These are phyloP conservation scores for Clavelina lepadiformis DNA, from an alignment of 23 tunicate species.

Conservation along the genomic window DNA sequence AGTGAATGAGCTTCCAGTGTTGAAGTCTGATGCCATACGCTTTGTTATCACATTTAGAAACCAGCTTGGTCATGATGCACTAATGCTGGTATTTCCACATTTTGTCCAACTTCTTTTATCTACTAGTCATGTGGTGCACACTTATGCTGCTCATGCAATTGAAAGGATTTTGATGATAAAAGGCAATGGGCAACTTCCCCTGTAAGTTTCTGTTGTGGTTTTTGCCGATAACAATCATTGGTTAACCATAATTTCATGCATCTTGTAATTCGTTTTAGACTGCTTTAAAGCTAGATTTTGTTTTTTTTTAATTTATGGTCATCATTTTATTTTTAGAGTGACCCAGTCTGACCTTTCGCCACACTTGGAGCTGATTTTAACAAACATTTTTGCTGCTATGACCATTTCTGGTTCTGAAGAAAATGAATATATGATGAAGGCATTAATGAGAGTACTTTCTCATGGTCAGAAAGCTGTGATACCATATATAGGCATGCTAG, in stretches of 20 bases:
- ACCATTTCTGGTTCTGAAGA: conserved; percentile 58
- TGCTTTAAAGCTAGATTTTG: background rate
- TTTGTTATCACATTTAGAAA: conserved; percentile 81
- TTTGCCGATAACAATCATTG: too few relatives aligned
- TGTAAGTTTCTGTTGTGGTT: conserved; percentile 38
- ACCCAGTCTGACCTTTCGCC: conserved; percentile 55
- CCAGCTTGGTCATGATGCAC: conserved; percentile 47
- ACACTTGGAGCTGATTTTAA: conserved; percentile 39
- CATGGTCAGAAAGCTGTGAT: conserved; percentile 42
- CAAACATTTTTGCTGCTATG: conserved; percentile 53
- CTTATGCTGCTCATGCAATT: conserved; percentile 93
- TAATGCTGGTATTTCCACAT: conserved; percentile 53
- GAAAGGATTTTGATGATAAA: conserved; percentile 82
- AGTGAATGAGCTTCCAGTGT: conserved; percentile 55
- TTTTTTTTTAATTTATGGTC: too few relatives aligned
- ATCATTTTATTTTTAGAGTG: conserved; percentile 13
- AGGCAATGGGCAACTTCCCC: conserved; percentile 27
- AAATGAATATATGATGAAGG: conserved; percentile 90
- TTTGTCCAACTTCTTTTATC: conserved; percentile 29
- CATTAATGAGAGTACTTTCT: conserved; percentile 65
- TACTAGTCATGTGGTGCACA: conserved; percentile 68
- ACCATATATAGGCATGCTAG: conserved; percentile 62
- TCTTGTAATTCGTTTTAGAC: background rate
- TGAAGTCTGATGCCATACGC: conserved; percentile 78
- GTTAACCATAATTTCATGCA: too few relatives aligned